Base-by-base conservation (phyloP, 2,888 invertebrate species). In the Ditylenchus weischeri region DNA sequence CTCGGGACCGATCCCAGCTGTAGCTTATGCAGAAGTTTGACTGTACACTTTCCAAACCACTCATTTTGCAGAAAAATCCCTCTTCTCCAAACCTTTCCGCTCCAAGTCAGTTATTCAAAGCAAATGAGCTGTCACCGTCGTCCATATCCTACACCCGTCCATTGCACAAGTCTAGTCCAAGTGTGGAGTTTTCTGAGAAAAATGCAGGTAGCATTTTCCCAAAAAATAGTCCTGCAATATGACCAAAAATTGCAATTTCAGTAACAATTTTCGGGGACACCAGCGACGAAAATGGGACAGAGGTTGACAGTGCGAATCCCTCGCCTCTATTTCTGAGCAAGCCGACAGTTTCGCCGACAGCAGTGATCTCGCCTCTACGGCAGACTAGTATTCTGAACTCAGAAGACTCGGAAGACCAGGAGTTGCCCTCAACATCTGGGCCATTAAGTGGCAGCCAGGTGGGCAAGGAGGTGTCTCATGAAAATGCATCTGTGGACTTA, bases 211-310 rank as follows among this genome's bases (percentile, higher is more conserved):
- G 5, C 2, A 29, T 29, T 29, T 29, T 29, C n/a, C n/a, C n/a
- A n/a, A n/a, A 29, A 5, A 29, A 29, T 4, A 5, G 29, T 62
- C 64, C 62, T 43, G 1, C 3, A 23, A 19, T n/a, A 5, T 15
- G 3, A 19, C 5, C 36, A 6, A 47, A 3, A 23, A 66, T 68
- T 21, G 8, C 8, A n/a, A 19, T 43, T 76, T 59, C 68, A 78
- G 78, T 81, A 38, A 76, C 79, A 21, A 75, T 81, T 29, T 79
- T 80, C 62, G 81, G 81, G 10, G 81, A 80, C 68, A 81, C 81
- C 21, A 79, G 77, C 38, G 81, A 81, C 63, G 81, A 80, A 50
- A 75, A 77, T 65, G 75, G 73, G 23, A 78, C 78, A 8, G 79
- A 81, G 48, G 74, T 75, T 15, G 80, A 80, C 48, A 78, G 59